Percentiles rank a stretch among this genome's conserved stretches.
Evolutionary conservation across 1,140 invertebrate species (phyloP).

Genomic region (Tetramorium parvispinum): DNA sequence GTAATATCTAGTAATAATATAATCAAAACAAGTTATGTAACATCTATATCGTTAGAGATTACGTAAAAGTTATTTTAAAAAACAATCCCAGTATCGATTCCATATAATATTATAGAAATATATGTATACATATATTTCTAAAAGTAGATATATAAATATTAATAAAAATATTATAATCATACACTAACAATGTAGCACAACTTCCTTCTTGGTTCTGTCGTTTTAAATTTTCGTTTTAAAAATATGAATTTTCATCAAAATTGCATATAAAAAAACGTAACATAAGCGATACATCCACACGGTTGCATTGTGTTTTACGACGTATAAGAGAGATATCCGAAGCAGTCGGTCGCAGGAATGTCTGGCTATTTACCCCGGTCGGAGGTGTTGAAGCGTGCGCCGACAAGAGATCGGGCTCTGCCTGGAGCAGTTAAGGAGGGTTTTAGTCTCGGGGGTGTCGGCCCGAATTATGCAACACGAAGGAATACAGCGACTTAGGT

Average conservation of each 20-base stretch:
- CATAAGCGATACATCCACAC: background rate
- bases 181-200: background rate
- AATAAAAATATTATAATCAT: background rate
- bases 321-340: conserved; percentile 7
- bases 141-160: conserved; percentile 4
- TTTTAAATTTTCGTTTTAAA: conserved; percentile 14
- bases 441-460: conserved; percentile 74
- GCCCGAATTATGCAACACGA: conserved; percentile 75
- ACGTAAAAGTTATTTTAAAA: background rate
- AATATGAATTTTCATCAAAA: background rate
- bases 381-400: conserved; percentile 75
- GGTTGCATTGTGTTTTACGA: conserved; percentile 13
- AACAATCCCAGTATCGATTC: background rate
- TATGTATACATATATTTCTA: background rate
- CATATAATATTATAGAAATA: background rate
- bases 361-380: conserved; percentile 65
- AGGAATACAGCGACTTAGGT: conserved; percentile 69
- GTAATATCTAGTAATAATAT: background rate
- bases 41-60: background rate
- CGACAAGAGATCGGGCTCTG: conserved; percentile 72
- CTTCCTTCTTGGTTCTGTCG: background rate
- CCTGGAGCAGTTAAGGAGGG: conserved; percentile 78
- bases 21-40: background rate
- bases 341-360: conserved; percentile 52
- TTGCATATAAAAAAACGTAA: background rate